phyloP scores from a whole-genome alignment of 2,113 vertebrate genomes.

The Hypocryptadius cinnamomeus region DNA sequence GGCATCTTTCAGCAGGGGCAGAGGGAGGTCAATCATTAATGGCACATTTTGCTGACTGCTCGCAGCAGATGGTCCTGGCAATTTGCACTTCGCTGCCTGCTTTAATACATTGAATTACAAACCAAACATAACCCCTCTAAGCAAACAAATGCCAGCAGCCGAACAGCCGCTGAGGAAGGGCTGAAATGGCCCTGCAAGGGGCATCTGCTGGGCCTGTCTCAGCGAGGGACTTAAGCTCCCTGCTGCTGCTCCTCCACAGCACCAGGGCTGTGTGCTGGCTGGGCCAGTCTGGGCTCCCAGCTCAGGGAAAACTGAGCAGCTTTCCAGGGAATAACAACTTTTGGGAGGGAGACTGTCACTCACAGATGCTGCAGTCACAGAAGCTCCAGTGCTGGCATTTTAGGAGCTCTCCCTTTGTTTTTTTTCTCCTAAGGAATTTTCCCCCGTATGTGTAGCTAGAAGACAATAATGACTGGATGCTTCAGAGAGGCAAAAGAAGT shows the following conservation, averaged over 20 bases:
- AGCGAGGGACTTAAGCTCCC: rapidly evolving
- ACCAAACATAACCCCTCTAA: slow-evolving; percentile 15
- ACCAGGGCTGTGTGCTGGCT: rapidly evolving
- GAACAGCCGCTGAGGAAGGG: neutral
- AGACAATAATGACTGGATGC: neutral
- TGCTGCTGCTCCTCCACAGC: neutral
- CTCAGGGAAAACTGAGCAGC: neutral
- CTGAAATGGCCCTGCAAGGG: neutral
- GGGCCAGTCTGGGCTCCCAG: neutral
- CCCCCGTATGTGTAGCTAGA: too few relatives aligned
- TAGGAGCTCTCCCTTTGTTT: neutral
- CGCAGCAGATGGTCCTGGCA: slow-evolving; percentile 28
- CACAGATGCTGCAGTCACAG: neutral
- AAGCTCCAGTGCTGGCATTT: neutral
- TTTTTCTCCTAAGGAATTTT: neutral
- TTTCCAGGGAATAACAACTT: neutral
- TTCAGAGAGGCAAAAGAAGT: neutral
- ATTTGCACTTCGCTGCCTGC: slow-evolving; percentile 25
- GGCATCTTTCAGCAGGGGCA: neutral
- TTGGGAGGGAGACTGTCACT: neutral
- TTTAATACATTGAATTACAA: slow-evolving; percentile 37
- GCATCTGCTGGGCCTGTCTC: neutral
- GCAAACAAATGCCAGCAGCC: slow-evolving; percentile 14
- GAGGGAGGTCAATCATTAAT: neutral
- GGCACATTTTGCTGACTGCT: neutral